Conservation (phyloP, 2,888 invertebrate species). For the Drosophila dives region DNA sequence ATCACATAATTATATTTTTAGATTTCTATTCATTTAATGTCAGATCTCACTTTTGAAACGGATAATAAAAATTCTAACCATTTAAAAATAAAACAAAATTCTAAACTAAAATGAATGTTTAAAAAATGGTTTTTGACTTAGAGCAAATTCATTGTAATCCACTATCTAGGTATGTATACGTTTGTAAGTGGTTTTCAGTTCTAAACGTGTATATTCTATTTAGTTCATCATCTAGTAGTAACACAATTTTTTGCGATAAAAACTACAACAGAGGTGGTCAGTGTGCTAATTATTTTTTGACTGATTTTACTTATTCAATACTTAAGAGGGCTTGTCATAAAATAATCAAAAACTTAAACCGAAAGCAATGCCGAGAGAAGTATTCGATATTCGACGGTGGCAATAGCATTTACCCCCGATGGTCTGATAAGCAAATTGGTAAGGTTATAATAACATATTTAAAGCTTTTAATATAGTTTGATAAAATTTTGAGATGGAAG, state of each 20-base stretch:
- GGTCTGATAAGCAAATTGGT: conserved; percentile 26
- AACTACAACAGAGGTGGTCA: conserved; percentile 46
- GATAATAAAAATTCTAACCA: conserved; percentile 21
- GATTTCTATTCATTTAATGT: conserved; percentile 23
- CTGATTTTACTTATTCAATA: conserved; percentile 71
- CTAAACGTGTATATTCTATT: neutral
- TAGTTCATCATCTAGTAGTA: conserved; percentile 72
- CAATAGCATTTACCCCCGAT: conserved; percentile 53
- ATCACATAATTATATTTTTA: neutral
- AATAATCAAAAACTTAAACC: conserved; percentile 70
- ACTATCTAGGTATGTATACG: conserved; percentile 57
- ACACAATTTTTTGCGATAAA: conserved; percentile 56
- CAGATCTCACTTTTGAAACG: conserved; percentile 2
- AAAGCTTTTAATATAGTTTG: neutral
- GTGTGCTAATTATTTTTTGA: conserved; percentile 51
- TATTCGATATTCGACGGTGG: conserved; percentile 80
- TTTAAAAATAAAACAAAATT: conserved; percentile 9
- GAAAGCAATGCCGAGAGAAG: conserved; percentile 68
- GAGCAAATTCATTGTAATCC: conserved; percentile 49
- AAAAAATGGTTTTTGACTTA: conserved; percentile 62
- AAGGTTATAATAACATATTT: conserved; percentile 3
- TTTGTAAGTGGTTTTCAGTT: neutral
- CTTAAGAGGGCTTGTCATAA: conserved; percentile 79
- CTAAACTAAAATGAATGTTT: conserved; percentile 43
- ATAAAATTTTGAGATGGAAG: conserved; percentile 1